Evolutionary conservation across 2,888 invertebrate species (phyloP), one percentile per base, ranked within the genome.

Genomic region (Didymodactylos carnosus): DNA sequence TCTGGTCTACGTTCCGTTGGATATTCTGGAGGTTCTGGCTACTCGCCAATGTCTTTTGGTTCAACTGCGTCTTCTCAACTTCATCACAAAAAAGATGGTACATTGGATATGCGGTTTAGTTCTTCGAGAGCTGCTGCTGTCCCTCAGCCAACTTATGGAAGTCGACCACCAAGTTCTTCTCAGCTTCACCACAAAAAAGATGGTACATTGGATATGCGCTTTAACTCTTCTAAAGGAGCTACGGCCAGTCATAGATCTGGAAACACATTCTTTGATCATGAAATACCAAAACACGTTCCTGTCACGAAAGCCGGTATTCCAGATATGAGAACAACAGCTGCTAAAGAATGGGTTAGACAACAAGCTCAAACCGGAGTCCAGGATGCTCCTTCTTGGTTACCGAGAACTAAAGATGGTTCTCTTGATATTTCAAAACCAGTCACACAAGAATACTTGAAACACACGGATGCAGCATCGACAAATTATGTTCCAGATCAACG

Each of bases 301-400:
- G n/a, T 49, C 10, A 71, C 43, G 13, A 71, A 71, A 49, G 11
- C 19, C 5, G 71, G 71, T 35, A n/a, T 49, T 29, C 71, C 71
- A 19, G 71, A 71, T 49, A 71, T 71, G 71, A 43, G 71, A 35
- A 71, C 71, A 39, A 71, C 19, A 29, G 71, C 41, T 29, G 71
- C 71, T 35, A 71, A 71, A 23, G 43, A 71, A 10, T 71, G 71
- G 71, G 43, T 71, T 11, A 49, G 11, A 46, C 19, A 71, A 8
- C 71, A 71, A 41, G 71, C 71, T 19, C 71, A 49, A 71, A 35
- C 10, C 14, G 29, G 35, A 1, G 39, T 19, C 3, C 13, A 41
- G 10, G 49, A 39, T 13, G 39, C 41, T 29, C 71, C 71, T 11
- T 35, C 46, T 11, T 71, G 71, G 71, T 10, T 71, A 35, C 71